phyloP scores from a whole-genome alignment of 2,113 vertebrate genomes.

The Dasyprocta punctata region DNA sequence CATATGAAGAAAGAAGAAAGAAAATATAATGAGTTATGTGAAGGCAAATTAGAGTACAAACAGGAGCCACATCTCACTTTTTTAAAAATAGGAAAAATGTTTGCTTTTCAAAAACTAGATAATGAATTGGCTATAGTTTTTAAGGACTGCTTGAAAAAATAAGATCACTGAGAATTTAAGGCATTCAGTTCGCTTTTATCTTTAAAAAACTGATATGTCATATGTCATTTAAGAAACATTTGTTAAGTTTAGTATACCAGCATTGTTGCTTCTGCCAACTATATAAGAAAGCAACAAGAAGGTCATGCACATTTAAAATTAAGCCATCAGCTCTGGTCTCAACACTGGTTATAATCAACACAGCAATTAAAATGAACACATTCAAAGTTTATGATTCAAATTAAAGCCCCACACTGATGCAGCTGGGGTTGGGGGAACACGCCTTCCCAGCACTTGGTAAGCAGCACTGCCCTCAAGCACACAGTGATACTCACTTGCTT shows the following conservation, averaged over 20 bases:
- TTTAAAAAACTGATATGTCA: not conserved
- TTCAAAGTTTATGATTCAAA: not conserved
- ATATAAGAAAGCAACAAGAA: not conserved
- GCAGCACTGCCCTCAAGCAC: not conserved
- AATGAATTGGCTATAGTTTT: not conserved
- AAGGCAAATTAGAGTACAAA: not conserved
- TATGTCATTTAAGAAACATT: not conserved
- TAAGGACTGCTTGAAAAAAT: not conserved
- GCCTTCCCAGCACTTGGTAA: not conserved
- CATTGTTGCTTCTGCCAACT: not conserved
- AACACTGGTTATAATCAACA: not conserved
- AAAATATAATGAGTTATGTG: not conserved
- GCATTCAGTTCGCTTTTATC: slow-evolving; percentile 39
- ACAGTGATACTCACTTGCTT: not conserved
- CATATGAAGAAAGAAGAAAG: not conserved
- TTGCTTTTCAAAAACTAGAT: slow-evolving; percentile 32
- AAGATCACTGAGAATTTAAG: not conserved
- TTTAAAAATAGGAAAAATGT: not conserved
- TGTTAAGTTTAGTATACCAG: not conserved
- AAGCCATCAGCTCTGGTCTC: not conserved
- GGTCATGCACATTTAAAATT: not conserved
- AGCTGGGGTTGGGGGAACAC: not conserved
- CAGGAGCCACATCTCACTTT: not conserved
- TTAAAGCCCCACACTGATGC: not conserved
- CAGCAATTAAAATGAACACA: not conserved